These are phyloP conservation scores for Indicator maculatus DNA, from an alignment of 2,113 vertebrate species.

Conservation along the genomic window DNA sequence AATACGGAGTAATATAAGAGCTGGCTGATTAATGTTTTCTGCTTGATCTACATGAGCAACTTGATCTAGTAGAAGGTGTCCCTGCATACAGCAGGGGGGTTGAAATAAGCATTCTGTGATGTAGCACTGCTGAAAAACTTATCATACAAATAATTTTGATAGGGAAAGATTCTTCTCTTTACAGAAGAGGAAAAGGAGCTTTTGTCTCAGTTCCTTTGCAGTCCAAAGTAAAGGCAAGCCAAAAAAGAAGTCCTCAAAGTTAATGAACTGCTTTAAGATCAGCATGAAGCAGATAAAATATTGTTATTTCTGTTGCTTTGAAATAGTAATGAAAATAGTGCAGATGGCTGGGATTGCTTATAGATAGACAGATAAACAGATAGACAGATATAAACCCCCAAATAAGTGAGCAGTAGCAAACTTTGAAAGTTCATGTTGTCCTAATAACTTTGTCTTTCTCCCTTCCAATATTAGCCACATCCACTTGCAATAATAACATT, in stretches of 20 bases:
- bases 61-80: too few species aligned
- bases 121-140: background rate
- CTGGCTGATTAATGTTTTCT: background rate
- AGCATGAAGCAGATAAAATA: background rate
- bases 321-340: background rate
- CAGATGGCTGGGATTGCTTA: background rate
- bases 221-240: background rate
- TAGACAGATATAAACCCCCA: background rate
- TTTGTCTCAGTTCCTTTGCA: background rate
- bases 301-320: background rate
- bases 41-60: background rate
- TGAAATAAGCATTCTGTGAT: background rate
- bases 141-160: background rate
- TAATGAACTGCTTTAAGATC: background rate
- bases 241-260: background rate
- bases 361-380: background rate
- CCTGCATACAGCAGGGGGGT: too few species aligned
- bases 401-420: background rate
- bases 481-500: background rate
- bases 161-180: background rate
- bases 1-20: background rate
- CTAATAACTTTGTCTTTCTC: background rate
- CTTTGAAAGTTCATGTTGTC: background rate
- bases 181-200: background rate
- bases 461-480: background rate